These are phyloP conservation scores for Aphelenchoides avenae DNA, from an alignment of 1,140 invertebrate species.

Conservation along the genomic window DNA sequence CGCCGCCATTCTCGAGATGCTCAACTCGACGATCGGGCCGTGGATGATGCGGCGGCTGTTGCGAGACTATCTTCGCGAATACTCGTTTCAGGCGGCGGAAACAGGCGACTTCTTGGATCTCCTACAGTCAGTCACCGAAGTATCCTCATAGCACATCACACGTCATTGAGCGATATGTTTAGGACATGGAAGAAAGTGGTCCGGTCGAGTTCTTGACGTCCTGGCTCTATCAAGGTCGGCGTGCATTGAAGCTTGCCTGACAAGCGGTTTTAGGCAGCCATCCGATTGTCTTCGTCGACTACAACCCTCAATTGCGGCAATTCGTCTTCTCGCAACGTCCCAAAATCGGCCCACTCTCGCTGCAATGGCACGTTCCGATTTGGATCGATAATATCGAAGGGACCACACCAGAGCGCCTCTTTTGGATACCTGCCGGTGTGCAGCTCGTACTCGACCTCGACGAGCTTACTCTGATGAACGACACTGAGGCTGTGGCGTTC, in stretches of 20 bases:
- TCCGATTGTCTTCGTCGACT: constrained; percentile 41
- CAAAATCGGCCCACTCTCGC: constrained; percentile 15
- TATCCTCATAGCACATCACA: background rate
- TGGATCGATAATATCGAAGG: constrained; percentile 35
- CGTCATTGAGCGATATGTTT: background rate
- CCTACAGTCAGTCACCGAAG: constrained; percentile 16
- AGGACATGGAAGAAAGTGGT: background rate
- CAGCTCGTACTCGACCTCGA: constrained; percentile 25
- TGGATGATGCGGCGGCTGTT: constrained; percentile 28
- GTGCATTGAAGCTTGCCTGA: background rate
- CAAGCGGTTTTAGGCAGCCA: constrained; percentile 3
- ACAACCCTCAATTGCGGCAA: constrained; percentile 16
- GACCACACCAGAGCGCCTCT: constrained; percentile 15
- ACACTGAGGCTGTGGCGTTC: constrained; percentile 24
- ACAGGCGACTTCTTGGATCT: constrained; percentile 35
- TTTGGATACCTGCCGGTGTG: constrained; percentile 25
- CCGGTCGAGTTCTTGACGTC: constrained; percentile 12
- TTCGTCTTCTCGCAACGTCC: constrained; percentile 31
- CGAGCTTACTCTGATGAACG: constrained; percentile 30
- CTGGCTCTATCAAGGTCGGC: constrained; percentile 24
- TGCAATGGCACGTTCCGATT: constrained; percentile 33
- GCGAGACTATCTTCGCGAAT: constrained; percentile 21
- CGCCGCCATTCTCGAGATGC: constrained; percentile 32
- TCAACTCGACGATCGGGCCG: constrained; percentile 32
- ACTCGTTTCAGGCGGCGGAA: constrained; percentile 25